Percentiles rank a stretch among this genome's conserved stretches.
phyloP scores from a whole-genome alignment of 2,113 vertebrate genomes.

The Gymnobelideus leadbeateri region DNA sequence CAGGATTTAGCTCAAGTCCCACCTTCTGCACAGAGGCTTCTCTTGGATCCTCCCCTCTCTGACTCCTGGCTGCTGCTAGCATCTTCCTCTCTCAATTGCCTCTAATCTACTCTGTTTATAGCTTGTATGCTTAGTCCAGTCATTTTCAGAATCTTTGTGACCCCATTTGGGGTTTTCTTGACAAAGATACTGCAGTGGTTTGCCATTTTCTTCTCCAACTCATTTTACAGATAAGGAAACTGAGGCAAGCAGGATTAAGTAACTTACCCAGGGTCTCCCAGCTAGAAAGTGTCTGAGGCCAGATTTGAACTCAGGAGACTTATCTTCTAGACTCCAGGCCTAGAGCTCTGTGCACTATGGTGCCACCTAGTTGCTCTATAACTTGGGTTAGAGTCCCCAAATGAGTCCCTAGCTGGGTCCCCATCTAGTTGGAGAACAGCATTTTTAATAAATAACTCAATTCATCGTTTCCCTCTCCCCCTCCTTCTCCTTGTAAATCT shows the following conservation, averaged over 20 bases:
- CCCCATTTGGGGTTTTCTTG: background rate
- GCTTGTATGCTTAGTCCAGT: background rate
- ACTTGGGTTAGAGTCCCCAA: background rate
- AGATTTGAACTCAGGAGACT: background rate
- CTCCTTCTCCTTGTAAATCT: too few species aligned
- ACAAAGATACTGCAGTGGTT: background rate
- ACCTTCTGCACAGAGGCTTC: background rate
- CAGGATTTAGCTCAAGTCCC: background rate
- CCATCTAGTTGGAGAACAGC: too few species aligned
- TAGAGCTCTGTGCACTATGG: background rate
- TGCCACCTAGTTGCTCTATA: background rate
- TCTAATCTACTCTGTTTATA: background rate
- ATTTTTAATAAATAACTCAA: too few species aligned
- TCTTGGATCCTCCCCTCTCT: background rate
- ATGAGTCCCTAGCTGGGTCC: too few species aligned
- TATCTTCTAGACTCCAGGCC: background rate
- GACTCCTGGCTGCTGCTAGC: background rate
- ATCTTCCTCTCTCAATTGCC: background rate
- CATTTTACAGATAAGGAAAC: background rate
- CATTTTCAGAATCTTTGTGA: background rate
- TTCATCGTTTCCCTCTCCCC: too few species aligned
- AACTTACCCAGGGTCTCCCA: background rate
- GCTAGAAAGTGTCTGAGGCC: background rate
- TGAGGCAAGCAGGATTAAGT: background rate
- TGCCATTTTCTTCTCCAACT: background rate